Conservation (phyloP, 2,888 invertebrate genomes). For the Deilephila porcellus region DNA sequence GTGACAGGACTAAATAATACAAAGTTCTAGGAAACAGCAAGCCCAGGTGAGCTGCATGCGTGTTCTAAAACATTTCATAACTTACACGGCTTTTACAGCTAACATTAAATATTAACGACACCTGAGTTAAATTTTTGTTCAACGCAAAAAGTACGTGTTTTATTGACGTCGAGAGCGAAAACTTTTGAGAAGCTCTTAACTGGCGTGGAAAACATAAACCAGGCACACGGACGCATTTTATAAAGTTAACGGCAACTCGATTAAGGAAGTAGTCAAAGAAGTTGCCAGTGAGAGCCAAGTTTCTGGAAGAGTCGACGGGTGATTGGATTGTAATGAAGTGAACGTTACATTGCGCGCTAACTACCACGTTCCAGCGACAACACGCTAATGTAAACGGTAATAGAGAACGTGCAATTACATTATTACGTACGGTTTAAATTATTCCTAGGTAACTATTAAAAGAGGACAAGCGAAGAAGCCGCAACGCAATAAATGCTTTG, state of each 20-base stretch:
- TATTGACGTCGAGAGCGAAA: constrained; percentile 61
- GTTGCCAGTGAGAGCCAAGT: constrained; percentile 65
- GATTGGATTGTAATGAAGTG: constrained; percentile 66
- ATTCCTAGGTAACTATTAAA: not conserved
- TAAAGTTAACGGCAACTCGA: constrained; percentile 77
- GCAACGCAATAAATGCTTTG: not conserved
- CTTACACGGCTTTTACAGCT: constrained; percentile 34
- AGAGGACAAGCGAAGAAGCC: not conserved
- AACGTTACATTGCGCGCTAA: constrained; percentile 46
- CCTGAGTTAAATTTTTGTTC: constrained; percentile 26
- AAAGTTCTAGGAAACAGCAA: not conserved
- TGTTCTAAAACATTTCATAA: constrained; percentile 26
- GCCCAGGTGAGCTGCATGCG: not conserved
- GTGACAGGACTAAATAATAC: not conserved
- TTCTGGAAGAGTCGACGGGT: constrained; percentile 53
- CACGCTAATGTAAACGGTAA: not conserved
- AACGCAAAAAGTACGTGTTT: constrained; percentile 28
- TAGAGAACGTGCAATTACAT: not conserved
- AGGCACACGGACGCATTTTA: constrained; percentile 75
- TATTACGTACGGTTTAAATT: not conserved
- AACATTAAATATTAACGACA: constrained; percentile 29
- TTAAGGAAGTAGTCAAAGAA: constrained; percentile 73
- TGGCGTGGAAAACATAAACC: constrained; percentile 74
- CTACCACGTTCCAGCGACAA: not conserved
- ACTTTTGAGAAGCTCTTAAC: constrained; percentile 74